Base-by-base conservation (phyloP, 1,140 invertebrate species). In the Hermatobates lingyangjiaoensis region DNA sequence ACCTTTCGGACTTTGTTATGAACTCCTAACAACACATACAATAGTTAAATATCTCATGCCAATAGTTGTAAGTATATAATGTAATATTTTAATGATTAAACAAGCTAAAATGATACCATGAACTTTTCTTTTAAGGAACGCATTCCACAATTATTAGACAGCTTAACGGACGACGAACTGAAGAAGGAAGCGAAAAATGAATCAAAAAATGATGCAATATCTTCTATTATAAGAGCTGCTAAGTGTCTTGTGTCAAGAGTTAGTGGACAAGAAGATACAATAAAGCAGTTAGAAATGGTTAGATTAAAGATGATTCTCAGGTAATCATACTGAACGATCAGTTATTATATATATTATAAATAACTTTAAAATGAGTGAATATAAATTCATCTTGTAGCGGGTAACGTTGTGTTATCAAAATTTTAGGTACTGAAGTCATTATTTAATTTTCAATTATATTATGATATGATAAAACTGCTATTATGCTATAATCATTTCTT, bases 161-260 rank as follows among this genome's bases (percentile, higher is more conserved):
- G 88, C 67, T 71, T 97, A 61, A 90, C 88, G n/a, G 93, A 97
- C 67, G 92, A 96, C 54, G 92, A 97, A 66, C 67, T 98, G 45
- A 97, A 97, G 65, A 86, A 90, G 59, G 92, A 98, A 69, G 88
- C 90, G 0, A 92, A 94, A 67, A 91, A 90, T 61, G 91, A 95
- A 71, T 84, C 87, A 44, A 90, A 91, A 66, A 91, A 87, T 63
- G 89, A 94, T 68, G 83, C 84, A 24, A 84, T 94, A 55, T 89
- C 87, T 48, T 80, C 83, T 50, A 84, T 93, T 61, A 87, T 93
- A 46, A 81, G 87, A 69, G 80, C 86, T 30, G 78, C 89, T 38
- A 94, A 94, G 69, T 84, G 80, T 64, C 73, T 96, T 53, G 84
- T 87, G 12, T 79, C 80, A 56, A 68, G 80, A 54, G 71, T 88